A percentile compares a stretch with the other conserved stretches of the same genome.
Conservation (phyloP, 2,797 vertebrate species). For the Rhinophrynus dorsalis region DNA sequence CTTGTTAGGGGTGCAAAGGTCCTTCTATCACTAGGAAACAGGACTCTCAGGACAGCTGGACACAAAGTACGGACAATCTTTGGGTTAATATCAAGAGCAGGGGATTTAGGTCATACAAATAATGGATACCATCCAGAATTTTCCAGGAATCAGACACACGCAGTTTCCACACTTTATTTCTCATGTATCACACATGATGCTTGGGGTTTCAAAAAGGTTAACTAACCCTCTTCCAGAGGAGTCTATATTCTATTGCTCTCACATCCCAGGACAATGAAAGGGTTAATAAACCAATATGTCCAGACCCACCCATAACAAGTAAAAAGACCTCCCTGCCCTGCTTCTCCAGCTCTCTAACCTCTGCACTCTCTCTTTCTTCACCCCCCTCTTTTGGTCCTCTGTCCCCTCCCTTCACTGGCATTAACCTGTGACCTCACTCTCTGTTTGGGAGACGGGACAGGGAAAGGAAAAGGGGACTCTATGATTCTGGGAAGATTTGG, state of each 20-base stretch:
- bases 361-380: slow-evolving; percentile 37
- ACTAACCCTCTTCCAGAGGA: no score
- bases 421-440: slow-evolving; percentile 46
- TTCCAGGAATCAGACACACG: neutral
- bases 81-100: slow-evolving; percentile 8
- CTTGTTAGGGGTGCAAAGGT: neutral
- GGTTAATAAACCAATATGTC: neutral
- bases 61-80: slow-evolving; percentile 17
- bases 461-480: slow-evolving; percentile 16
- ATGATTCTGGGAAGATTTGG: slow-evolving; percentile 31
- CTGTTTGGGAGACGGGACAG: slow-evolving; percentile 27
- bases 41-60: slow-evolving; percentile 8
- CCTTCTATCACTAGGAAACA: neutral
- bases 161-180: neutral
- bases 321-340: slow-evolving; percentile 17
- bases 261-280: neutral
- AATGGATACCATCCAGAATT: neutral
- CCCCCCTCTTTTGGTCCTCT: neutral
- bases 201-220: no score
- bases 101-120: slow-evolving; percentile 31
- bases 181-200: neutral
- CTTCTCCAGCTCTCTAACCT: slow-evolving; percentile 34
- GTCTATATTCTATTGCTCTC: no score
- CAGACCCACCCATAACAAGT: neutral
- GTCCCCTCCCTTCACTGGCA: slow-evolving; percentile 36